Percentiles rank a stretch among this genome's conserved stretches.
Conservation (phyloP, 2,797 vertebrate species). For the Gymnopithys bicolor region DNA sequence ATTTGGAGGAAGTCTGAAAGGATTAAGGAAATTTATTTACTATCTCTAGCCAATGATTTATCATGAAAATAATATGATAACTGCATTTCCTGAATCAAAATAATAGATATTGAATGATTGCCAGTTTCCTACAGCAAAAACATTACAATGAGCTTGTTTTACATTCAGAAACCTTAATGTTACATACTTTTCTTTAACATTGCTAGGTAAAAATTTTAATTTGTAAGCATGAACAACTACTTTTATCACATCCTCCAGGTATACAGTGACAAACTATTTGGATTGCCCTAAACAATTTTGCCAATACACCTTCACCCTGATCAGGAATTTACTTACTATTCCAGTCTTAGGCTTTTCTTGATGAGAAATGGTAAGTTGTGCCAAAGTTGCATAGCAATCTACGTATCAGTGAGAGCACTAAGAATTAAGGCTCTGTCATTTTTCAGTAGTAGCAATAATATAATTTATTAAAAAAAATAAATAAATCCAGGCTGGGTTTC, state of each 20-base stretch:
- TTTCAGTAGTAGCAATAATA: background rate
- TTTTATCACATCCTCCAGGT: background rate
- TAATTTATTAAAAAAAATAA: background rate
- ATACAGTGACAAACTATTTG: background rate
- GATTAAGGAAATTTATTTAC: slow-evolving; percentile 19
- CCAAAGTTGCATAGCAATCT: background rate
- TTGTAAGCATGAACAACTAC: background rate
- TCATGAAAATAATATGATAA: slow-evolving; percentile 1
- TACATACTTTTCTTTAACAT: background rate
- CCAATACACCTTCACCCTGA: background rate
- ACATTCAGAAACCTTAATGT: background rate
- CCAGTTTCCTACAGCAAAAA: background rate
- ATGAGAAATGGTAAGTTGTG: background rate
- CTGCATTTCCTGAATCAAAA: background rate
- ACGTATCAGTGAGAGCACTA: background rate
- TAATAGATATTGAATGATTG: background rate
- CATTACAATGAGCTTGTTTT: background rate
- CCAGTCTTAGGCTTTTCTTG: background rate
- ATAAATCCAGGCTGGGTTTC: background rate
- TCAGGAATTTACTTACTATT: slow-evolving; percentile 15
- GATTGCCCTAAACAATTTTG: background rate
- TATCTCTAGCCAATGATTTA: background rate
- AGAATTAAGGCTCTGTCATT: background rate
- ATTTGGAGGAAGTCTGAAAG: background rate
- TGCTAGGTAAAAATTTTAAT: background rate